Conservation (phyloP, 2,113 vertebrate species). For the Okapia johnstoni region DNA sequence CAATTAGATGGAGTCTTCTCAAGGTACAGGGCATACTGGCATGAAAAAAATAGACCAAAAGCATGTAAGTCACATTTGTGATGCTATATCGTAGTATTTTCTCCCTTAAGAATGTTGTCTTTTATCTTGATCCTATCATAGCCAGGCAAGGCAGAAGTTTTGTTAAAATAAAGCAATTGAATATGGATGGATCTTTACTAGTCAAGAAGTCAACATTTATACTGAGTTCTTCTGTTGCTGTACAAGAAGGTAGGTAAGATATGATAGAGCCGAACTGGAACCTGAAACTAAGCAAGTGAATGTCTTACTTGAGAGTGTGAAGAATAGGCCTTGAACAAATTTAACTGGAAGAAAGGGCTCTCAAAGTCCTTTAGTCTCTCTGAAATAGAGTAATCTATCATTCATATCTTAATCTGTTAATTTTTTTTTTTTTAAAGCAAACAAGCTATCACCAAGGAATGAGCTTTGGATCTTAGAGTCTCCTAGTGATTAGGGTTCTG, state of each 20-base stretch:
- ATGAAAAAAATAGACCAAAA: background rate
- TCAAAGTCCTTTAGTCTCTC: background rate
- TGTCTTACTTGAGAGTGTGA: background rate
- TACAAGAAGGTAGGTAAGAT: background rate
- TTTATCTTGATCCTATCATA: background rate
- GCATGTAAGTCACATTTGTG: background rate
- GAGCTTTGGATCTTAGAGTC: conserved; percentile 4
- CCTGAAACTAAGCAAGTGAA: background rate
- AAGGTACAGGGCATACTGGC: background rate
- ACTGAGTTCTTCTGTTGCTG: background rate
- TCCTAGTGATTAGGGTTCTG: background rate
- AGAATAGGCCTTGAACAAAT: background rate
- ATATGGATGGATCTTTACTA: background rate
- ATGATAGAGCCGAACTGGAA: background rate
- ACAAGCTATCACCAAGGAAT: background rate
- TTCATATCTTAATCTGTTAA: background rate
- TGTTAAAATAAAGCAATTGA: background rate
- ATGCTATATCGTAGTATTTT: background rate
- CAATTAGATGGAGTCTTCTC: background rate
- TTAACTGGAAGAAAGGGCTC: background rate
- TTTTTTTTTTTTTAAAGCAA: background rate
- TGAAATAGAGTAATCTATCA: background rate
- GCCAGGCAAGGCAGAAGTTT: background rate
- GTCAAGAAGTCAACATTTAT: background rate
- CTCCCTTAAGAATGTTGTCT: background rate